Percentiles rank a stretch among this genome's conserved stretches.
Evolutionary conservation across 1,140 invertebrate genomes (phyloP).

Genomic region (Chironomus tepperi): DNA sequence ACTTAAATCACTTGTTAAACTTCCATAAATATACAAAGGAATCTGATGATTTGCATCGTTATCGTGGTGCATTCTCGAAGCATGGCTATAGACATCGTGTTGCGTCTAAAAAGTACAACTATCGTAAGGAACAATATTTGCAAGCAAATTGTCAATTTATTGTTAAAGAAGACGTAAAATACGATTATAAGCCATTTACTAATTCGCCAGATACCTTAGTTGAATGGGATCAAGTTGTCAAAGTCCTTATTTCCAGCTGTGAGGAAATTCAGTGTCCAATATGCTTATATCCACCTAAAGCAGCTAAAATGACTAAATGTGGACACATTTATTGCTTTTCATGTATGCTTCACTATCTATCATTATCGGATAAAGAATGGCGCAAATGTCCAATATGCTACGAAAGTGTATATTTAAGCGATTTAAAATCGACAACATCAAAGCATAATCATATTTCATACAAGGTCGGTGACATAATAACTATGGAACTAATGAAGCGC

Average conservation of each 20-base stretch:
- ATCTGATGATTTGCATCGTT: conserved; percentile 30
- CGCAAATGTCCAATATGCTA: conserved; percentile 82
- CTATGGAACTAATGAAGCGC: conserved; percentile 79
- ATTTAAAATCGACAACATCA: conserved; percentile 47
- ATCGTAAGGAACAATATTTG: conserved; percentile 87
- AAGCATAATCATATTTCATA: conserved; percentile 47
- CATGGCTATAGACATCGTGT: conserved; percentile 42
- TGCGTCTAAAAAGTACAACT: conserved; percentile 52
- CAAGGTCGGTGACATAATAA: conserved; percentile 62
- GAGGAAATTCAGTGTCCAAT: conserved; percentile 81
- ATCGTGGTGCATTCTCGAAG: conserved; percentile 32
- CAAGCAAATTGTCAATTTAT: conserved; percentile 96
- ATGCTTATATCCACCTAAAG: conserved; percentile 72
- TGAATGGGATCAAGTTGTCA: conserved; percentile 85
- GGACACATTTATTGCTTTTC: conserved; percentile 95
- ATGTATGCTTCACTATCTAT: conserved; percentile 87
- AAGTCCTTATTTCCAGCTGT: conserved; percentile 64
- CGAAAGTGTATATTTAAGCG: conserved; percentile 52
- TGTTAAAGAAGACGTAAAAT: conserved; percentile 57
- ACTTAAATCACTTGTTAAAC: conserved; percentile 86
- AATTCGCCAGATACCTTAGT: conserved; percentile 80
- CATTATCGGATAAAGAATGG: conserved; percentile 65
- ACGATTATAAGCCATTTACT: conserved; percentile 62
- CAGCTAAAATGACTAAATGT: conserved; percentile 87
- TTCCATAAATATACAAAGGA: conserved; percentile 62